phyloP scores from a whole-genome alignment of 2,888 invertebrate genomes.

The Cryptocephalus primarius region DNA sequence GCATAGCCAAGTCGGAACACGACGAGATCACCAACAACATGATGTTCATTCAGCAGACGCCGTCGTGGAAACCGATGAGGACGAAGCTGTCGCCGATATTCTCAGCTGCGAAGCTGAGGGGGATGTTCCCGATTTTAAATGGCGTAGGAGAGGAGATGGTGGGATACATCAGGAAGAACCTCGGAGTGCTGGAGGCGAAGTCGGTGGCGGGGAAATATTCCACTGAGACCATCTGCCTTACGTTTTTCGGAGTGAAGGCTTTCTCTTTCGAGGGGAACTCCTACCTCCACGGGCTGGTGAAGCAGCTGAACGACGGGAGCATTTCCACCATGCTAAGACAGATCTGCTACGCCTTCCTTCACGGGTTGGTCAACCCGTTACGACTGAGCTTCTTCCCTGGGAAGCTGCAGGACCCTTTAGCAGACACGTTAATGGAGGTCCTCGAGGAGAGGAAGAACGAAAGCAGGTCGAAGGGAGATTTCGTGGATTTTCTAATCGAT shows the following conservation, averaged over 20 bases:
- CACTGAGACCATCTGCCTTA: slow-evolving; percentile 35
- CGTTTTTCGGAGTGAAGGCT: slow-evolving; percentile 35
- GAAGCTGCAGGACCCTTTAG: slow-evolving; percentile 19
- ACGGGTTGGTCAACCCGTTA: slow-evolving; percentile 14
- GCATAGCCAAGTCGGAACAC: slow-evolving; percentile 28
- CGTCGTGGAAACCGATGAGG: slow-evolving; percentile 42
- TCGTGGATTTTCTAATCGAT: slow-evolving; percentile 46
- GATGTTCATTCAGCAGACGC: slow-evolving; percentile 36
- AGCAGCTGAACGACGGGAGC: slow-evolving; percentile 15
- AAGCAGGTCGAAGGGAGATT: slow-evolving; percentile 34
- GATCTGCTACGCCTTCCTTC: background rate
- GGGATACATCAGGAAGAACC: slow-evolving; percentile 9
- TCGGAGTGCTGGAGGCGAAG: slow-evolving; percentile 17
- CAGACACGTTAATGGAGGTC: slow-evolving; percentile 19
- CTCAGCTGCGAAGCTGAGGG: slow-evolving; percentile 44
- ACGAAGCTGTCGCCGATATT: slow-evolving; percentile 43
- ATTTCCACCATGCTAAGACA: slow-evolving; percentile 16
- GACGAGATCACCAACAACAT: slow-evolving; percentile 35
- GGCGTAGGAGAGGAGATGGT: slow-evolving; percentile 28
- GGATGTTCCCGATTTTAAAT: slow-evolving; percentile 39
- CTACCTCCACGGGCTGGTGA: slow-evolving; percentile 28
- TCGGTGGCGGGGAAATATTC: slow-evolving; percentile 30
- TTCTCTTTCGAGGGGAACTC: slow-evolving; percentile 28
- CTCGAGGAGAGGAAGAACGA: slow-evolving; percentile 16
- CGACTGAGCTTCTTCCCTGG: slow-evolving; percentile 17